Evolutionary conservation across 1,140 invertebrate genomes (phyloP), one percentile per base, ranked within the genome.

Genomic region (Drosophila setifemur): DNA sequence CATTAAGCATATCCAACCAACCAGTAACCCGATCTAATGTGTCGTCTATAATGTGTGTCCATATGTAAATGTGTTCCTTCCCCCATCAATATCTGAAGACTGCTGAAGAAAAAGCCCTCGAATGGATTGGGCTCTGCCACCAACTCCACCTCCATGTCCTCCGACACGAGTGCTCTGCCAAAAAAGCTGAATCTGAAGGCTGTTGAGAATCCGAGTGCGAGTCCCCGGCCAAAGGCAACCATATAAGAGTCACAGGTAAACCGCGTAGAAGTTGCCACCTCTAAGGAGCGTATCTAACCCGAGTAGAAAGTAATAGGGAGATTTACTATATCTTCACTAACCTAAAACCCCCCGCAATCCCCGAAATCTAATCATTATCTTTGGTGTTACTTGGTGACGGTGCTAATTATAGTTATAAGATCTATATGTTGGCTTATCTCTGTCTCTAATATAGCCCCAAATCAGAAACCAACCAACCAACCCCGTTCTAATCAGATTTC

Each of bases 71-170:
- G 37, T 52, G 37, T 25, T n/a, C n/a, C n/a, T n/a, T n/a, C 58
- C 29, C 16, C 26, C 66, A 39, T 25, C 14, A 40, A 25, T 49
- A 33, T n/a, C 28, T 29, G 60, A 87, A 89, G 87, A 73, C 70
- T 89, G 42, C 64, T 66, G 60, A 82, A 89, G 81, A 49, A 68
- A 45, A 73, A 53, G 39, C 70, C 75, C 18, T 82, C 88, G 28
- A 74, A 44, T 23, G 82, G 76, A 29, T 57, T 71, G 16, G 75
- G 44, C 48, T 74, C 71, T 6, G 55, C 68, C 35, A 69, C 78
- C 47, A 81, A 58, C 5, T 85, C 88, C 5, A 81, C 69, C 25
- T 83, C 79, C 16, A 82, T 81, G 4, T 69, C 66, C 48, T 89
- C 87, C 31, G 79, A 88, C 45, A 43, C 70, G 21, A 73, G 33